phyloP scores from a whole-genome alignment of 2,888 invertebrate genomes.

The Congeria kusceri region DNA sequence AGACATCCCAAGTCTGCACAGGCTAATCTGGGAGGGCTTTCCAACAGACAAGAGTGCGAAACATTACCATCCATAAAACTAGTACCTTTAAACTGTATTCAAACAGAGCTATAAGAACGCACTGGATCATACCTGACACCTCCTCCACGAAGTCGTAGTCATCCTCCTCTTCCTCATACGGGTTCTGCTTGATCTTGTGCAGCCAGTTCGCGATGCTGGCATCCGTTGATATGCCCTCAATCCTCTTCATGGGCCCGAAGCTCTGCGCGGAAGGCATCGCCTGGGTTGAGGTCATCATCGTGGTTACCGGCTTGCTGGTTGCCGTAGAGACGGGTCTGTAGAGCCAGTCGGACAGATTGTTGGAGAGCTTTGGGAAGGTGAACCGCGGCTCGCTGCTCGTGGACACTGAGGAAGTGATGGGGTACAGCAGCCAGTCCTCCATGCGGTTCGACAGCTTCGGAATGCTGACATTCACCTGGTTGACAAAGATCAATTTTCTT shows the following conservation, averaged over 20 bases:
- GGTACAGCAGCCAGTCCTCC: conserved; percentile 79
- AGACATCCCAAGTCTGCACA: too few species aligned
- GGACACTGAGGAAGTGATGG: conserved; percentile 50
- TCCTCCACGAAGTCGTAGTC: conserved; percentile 80
- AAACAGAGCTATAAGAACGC: too few species aligned
- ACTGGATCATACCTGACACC: conserved; percentile 49
- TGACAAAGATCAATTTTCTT: too few species aligned
- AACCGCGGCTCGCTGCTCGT: conserved; percentile 49
- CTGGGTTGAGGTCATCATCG: background rate
- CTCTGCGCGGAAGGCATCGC: background rate
- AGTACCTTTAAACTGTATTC: too few species aligned
- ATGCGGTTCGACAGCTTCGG: conserved; percentile 73
- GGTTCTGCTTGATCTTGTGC: conserved; percentile 79
- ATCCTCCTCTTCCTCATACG: conserved; percentile 80
- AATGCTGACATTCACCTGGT: conserved; percentile 77
- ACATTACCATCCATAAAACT: too few species aligned
- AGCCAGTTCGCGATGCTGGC: conserved; percentile 82
- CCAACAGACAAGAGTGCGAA: too few species aligned
- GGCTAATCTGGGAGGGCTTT: too few species aligned
- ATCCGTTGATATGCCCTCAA: conserved; percentile 58
- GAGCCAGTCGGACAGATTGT: conserved; percentile 65
- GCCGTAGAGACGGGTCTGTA: conserved; percentile 41
- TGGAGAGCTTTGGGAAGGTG: conserved; percentile 60
- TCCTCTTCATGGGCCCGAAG: background rate
- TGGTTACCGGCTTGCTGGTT: conserved; percentile 13